Base-by-base conservation (phyloP, 2,797 vertebrate species). In the Sphaeramia orbicularis region DNA sequence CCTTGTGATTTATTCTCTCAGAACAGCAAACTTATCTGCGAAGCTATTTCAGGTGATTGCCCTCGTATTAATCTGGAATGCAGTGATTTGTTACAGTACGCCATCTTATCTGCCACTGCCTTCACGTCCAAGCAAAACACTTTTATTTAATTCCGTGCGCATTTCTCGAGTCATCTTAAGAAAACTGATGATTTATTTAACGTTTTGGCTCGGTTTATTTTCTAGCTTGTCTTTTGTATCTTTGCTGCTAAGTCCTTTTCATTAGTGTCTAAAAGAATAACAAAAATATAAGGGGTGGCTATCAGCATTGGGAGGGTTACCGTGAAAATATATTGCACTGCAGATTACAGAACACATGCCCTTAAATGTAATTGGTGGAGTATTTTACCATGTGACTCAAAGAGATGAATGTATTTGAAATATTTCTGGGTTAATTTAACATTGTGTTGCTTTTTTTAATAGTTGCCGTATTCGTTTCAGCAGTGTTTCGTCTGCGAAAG, bases 71-170 rank as follows among this genome's bases (percentile, higher is more conserved):
- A 56, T 42, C 36, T 38, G 18, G 42, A 18, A 4, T 2, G 10
- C 52, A 37, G 52, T 64, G 44, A 78, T 76, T 78, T 67, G 72
- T 61, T 49, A 15, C 58, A 32, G 48, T 19, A 1, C 57, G 65
- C 42, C 18, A 18, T 73, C 74, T 80, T 74, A 73, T 84, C 79
- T 69, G 44, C 49, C 15, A 1, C 68, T 16, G 47, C 45, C 19
- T 65, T 32, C 30, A 2, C 55, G 30, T 74, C 76, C 74, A 78
- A 77, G 50, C 71, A 71, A 82, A 87, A 72, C 63, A 35, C 15
- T 27, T 52, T 57, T 54, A 49, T 74, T 52, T 52, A 47, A 64
- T 57, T 58, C 59, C 30, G 40, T 35, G 12, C 47, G n/a, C 30
- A 67, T 71, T 57, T 37, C 16, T 52, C 44, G 14, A 24, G 64